Percentiles rank a stretch among this genome's conserved stretches.
Conservation (phyloP, 2,113 vertebrate genomes). For the Pelecanoides urinatrix region DNA sequence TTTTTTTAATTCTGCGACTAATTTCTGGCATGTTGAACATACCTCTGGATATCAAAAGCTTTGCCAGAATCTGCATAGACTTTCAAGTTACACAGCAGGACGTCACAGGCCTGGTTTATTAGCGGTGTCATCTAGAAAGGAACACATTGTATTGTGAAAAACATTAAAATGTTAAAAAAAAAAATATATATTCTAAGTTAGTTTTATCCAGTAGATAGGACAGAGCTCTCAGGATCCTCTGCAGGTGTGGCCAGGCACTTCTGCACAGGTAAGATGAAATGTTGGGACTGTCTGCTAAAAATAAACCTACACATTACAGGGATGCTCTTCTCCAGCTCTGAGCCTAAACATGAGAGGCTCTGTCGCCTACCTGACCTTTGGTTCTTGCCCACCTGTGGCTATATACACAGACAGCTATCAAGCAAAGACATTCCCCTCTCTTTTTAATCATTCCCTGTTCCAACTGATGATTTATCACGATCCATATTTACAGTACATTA, state of each 20-base stretch:
- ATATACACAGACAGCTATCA: background rate
- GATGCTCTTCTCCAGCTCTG: background rate
- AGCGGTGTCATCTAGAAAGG: slow-evolving; percentile 86
- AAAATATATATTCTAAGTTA: background rate
- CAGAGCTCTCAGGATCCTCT: background rate
- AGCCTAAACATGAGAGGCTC: background rate
- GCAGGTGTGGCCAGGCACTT: background rate
- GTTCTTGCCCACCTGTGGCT: background rate
- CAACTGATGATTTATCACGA: background rate
- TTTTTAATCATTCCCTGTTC: background rate
- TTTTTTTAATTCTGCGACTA: background rate
- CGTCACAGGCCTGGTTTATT: slow-evolving; percentile 83
- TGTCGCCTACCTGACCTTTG: background rate
- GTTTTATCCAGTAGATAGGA: background rate
- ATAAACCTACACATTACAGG: background rate
- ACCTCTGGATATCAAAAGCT: slow-evolving; percentile 90
- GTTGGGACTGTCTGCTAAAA: background rate
- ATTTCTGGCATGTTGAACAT: slow-evolving; percentile 31
- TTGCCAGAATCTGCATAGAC: slow-evolving; percentile 77
- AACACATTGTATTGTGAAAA: slow-evolving; percentile 12
- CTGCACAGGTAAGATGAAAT: background rate
- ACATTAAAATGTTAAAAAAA: background rate
- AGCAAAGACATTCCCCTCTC: background rate
- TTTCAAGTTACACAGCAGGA: slow-evolving; percentile 83
- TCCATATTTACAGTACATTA: background rate